These are phyloP conservation scores for Oryzias curvinotus DNA, from an alignment of 2,113 vertebrate genomes.

Conservation along the genomic window DNA sequence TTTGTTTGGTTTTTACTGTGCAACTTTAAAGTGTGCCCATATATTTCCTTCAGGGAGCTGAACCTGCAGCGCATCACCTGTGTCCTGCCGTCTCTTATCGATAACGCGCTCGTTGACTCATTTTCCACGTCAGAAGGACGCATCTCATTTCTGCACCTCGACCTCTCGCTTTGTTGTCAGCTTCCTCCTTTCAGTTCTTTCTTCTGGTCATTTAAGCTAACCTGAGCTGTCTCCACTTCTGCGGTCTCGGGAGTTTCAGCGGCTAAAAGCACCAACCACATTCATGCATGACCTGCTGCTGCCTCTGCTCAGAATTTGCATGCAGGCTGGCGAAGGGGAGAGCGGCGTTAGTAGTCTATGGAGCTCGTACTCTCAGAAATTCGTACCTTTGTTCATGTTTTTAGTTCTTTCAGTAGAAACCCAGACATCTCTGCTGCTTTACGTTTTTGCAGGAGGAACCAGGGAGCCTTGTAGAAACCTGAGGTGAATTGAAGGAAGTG, in stretches of 20 bases:
- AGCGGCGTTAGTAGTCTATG: constrained; percentile 32
- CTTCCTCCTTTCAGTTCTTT: constrained; percentile 9
- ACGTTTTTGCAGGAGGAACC: constrained; percentile 24
- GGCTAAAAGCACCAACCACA: constrained; percentile 47
- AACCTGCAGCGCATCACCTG: constrained; percentile 36
- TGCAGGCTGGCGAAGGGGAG: constrained; percentile 32
- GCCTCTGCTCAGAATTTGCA: constrained; percentile 42
- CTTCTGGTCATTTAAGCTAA: neutral
- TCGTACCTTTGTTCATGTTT: neutral
- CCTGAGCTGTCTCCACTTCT: neutral
- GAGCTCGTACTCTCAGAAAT: constrained; percentile 10
- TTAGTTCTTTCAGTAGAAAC: neutral
- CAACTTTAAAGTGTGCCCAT: too few species aligned
- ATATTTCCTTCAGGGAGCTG: too few species aligned
- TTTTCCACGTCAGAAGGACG: neutral
- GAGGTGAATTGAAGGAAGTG: constrained; percentile 76
- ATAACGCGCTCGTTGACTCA: neutral
- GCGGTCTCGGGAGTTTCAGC: constrained; percentile 26
- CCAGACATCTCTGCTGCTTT: neutral
- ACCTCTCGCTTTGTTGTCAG: neutral
- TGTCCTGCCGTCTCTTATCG: constrained; percentile 19
- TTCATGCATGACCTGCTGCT: constrained; percentile 37
- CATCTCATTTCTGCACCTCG: neutral
- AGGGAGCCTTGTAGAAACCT: constrained; percentile 48
- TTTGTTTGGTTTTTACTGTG: too few species aligned